A percentile compares a stretch with the other conserved stretches of the same genome.
phyloP scores from a whole-genome alignment of 2,113 vertebrate species.

The Promerops cafer region DNA sequence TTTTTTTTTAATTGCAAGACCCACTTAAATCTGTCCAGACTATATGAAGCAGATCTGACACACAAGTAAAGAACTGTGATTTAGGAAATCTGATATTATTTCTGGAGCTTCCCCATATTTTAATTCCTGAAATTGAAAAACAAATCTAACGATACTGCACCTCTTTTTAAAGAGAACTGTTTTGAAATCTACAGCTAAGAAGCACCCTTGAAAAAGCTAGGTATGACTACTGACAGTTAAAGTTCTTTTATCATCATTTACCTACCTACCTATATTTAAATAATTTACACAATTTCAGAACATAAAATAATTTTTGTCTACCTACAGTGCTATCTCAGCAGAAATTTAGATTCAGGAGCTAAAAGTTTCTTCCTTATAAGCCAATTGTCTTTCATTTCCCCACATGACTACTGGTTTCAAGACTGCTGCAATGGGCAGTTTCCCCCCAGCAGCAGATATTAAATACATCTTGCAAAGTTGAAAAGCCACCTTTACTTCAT shows the following conservation, averaged over 20 bases:
- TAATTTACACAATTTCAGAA: not conserved
- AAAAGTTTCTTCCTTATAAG: not conserved
- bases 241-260: not conserved
- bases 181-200: not conserved
- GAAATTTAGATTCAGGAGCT: not conserved
- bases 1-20: not conserved
- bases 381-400: not conserved
- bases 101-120: not conserved
- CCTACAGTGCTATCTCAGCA: not conserved
- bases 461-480: not conserved
- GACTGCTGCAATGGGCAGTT: not conserved
- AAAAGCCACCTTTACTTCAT: not conserved
- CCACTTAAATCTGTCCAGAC: not conserved
- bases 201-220: not conserved
- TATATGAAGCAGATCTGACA: not conserved
- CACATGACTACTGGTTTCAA: not conserved
- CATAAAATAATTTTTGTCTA: not conserved
- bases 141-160: not conserved
- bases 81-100: not conserved
- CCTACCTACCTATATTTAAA: not conserved
- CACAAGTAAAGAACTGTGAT: not conserved
- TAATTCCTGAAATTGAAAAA: not conserved
- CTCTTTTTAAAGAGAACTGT: not conserved
- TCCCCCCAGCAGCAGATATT: not conserved
- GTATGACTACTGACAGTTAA: not conserved